These are phyloP conservation scores for Drosophila affinis DNA, from an alignment of 2,888 invertebrate species.

Conservation along the genomic window DNA sequence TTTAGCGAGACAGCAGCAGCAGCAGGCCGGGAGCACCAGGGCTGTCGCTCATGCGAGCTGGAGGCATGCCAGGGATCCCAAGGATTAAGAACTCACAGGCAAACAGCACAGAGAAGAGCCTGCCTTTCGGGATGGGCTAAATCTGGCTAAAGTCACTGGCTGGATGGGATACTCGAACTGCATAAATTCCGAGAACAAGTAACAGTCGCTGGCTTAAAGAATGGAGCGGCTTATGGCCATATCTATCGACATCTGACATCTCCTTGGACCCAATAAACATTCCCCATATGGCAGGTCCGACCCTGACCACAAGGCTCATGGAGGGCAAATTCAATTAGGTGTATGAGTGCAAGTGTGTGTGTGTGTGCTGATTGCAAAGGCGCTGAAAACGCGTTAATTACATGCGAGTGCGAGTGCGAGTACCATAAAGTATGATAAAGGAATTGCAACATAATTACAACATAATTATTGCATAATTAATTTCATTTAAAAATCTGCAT, in stretches of 20 bases:
- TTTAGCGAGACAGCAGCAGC: constrained; percentile 2
- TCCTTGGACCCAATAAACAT: background rate
- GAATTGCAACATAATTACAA: constrained; percentile 22
- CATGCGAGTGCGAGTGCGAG: too few species aligned
- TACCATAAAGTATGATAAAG: constrained; percentile 47
- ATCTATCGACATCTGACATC: background rate
- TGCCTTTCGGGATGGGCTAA: background rate
- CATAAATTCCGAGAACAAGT: background rate
- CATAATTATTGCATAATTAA: constrained; percentile 62
- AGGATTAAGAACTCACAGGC: constrained; percentile 22
- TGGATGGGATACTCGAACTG: constrained; percentile 1
- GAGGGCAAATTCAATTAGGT: constrained; percentile 27
- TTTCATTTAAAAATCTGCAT: constrained; percentile 50
- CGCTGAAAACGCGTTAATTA: constrained; percentile 19
- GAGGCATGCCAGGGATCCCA: constrained; percentile 8
- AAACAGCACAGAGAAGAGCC: background rate
- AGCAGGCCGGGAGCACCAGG: constrained; percentile 1
- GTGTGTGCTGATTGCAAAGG: background rate
- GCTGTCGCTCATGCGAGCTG: constrained; percentile 10
- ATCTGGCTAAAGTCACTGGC: background rate
- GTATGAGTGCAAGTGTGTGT: too few species aligned
- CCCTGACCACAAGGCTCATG: constrained; percentile 8
- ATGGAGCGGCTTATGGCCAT: too few species aligned
- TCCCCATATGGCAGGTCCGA: constrained; percentile 3
- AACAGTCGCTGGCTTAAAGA: background rate